Evolutionary conservation across 2,888 invertebrate genomes (phyloP).

Genomic region (Himalopsyche japonica): DNA sequence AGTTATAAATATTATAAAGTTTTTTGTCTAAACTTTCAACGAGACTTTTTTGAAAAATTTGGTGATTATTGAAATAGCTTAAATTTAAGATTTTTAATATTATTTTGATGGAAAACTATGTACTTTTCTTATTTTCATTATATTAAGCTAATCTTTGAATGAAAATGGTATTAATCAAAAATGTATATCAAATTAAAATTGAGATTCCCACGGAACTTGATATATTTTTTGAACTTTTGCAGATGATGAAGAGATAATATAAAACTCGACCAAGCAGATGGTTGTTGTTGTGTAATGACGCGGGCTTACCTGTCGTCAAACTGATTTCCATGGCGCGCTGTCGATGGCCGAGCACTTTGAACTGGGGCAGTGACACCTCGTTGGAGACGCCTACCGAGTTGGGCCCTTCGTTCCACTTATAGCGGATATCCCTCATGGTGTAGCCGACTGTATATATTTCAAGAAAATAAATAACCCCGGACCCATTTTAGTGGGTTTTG

Average conservation of each 20-base stretch:
- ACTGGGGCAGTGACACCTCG: constrained; percentile 96
- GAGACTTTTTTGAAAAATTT: neutral
- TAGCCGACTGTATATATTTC: constrained; percentile 79
- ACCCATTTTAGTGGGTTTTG: constrained; percentile 62
- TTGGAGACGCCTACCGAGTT: constrained; percentile 94
- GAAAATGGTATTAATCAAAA: neutral
- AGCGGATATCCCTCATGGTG: constrained; percentile 97
- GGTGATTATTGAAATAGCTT: neutral
- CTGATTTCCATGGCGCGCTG: constrained; percentile 96
- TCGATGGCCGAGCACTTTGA: constrained; percentile 96
- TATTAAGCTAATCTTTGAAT: neutral
- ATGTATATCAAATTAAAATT: neutral
- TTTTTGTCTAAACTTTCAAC: neutral
- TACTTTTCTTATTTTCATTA: neutral
- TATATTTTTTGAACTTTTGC: neutral
- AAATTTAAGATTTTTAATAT: neutral
- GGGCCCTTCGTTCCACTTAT: constrained; percentile 95
- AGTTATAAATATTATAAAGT: neutral
- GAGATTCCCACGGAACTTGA: neutral
- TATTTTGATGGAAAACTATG: neutral
- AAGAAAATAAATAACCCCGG: constrained; percentile 50
- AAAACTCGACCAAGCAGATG: neutral
- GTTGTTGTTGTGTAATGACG: neutral
- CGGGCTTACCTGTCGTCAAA: constrained; percentile 86
- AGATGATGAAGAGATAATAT: neutral